phyloP scores from a whole-genome alignment of 2,113 vertebrate species.

The Crocuta crocuta region DNA sequence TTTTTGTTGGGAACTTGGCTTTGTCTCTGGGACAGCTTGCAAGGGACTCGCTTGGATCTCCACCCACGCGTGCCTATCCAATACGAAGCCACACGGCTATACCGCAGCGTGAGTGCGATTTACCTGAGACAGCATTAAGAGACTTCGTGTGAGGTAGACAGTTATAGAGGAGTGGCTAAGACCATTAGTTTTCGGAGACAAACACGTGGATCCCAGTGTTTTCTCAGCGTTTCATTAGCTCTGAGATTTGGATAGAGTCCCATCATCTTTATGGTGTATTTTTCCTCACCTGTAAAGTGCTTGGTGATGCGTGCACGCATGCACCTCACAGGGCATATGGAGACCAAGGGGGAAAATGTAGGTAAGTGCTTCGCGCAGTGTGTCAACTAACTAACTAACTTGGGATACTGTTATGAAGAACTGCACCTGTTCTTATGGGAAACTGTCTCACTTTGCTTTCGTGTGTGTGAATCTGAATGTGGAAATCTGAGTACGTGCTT shows the following conservation, averaged over 20 bases:
- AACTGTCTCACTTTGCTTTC: neutral
- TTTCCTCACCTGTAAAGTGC: neutral
- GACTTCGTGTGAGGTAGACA: neutral
- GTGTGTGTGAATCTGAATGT: neutral
- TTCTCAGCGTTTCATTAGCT: neutral
- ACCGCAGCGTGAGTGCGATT: neutral
- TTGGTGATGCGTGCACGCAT: too few species aligned
- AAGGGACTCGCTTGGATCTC: neutral
- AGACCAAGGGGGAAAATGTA: neutral
- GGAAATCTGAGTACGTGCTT: neutral
- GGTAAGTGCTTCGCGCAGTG: neutral
- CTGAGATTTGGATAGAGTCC: neutral
- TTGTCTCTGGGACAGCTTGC: neutral
- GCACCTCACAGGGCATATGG: neutral
- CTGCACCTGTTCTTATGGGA: neutral
- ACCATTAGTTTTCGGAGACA: neutral
- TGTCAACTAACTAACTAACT: neutral
- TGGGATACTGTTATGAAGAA: too few species aligned
- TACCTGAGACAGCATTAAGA: neutral
- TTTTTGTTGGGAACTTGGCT: neutral
- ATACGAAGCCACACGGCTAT: neutral
- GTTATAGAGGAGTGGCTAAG: accelerated
- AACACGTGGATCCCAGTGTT: neutral
- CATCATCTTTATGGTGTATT: neutral
- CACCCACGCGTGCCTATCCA: neutral